A percentile compares a stretch with the other conserved stretches of the same genome.
Conservation (phyloP, 2,797 vertebrate species). For the Garrulus glandarius region DNA sequence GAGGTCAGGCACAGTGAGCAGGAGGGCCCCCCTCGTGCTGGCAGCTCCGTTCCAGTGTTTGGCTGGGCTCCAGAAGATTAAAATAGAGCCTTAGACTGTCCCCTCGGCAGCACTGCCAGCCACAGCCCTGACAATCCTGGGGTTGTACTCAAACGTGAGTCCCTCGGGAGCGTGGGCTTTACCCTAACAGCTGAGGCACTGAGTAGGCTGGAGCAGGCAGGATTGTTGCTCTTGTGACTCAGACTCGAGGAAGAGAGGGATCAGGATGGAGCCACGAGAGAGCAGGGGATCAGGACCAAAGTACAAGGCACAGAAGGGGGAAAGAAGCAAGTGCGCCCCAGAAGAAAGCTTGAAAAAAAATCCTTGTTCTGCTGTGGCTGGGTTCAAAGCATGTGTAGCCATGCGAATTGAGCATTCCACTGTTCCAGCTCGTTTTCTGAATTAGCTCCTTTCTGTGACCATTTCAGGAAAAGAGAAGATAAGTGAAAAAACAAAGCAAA, state of each 20-base stretch:
- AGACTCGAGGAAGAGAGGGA: constrained; percentile 5
- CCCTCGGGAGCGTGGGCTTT: constrained; percentile 74
- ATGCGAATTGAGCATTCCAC: rapidly evolving
- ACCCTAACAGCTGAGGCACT: constrained; percentile 75
- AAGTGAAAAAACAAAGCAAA: background rate
- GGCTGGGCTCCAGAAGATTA: constrained; percentile 77
- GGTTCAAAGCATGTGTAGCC: background rate
- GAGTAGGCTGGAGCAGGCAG: constrained; percentile 64
- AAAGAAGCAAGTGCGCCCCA: background rate
- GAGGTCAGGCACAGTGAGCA: constrained; percentile 74
- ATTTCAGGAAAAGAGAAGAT: background rate
- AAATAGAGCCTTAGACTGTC: constrained; percentile 82
- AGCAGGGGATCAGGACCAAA: background rate
- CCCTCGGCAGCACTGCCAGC: constrained; percentile 74
- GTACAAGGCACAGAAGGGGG: background rate
- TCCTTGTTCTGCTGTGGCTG: background rate
- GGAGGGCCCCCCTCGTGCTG: constrained; percentile 72
- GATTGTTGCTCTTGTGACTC: constrained; percentile 34
- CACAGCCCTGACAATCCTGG: constrained; percentile 77
- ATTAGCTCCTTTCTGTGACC: background rate
- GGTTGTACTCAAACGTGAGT: constrained; percentile 77
- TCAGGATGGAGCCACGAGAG: constrained; percentile 37
- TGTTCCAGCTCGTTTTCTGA: background rate
- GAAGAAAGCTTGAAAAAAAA: background rate
- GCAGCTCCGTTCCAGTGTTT: constrained; percentile 76